Base-by-base conservation (phyloP, 2,113 vertebrate genomes). In the Alouatta palliata region DNA sequence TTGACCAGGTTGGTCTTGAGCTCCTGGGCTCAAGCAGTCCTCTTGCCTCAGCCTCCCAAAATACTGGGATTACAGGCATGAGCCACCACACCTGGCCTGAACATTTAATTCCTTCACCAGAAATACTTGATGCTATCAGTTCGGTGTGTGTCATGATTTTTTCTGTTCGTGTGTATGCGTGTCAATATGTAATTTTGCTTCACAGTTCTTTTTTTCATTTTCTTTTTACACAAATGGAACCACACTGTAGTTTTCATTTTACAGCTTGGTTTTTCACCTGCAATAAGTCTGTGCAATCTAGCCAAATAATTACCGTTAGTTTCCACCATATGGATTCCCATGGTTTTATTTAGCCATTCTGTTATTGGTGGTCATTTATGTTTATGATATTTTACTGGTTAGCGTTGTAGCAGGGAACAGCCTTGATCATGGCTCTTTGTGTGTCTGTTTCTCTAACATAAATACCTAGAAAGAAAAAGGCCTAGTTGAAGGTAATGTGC, bases 231-330 rank as follows among this genome's bases (percentile, higher is more conserved):
- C 77, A 91, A 79, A 75, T 49, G 71, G 83, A 86, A 76, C 79
- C 89, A 52, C 75, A 80, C 56, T 68, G 13, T 56, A 81, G 87
- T 95, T 96, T 95, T 95, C 49, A 4, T 84, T 94, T 91, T 94
- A 91, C 64, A 93, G 80, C 80, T 93, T 81, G 68, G 68, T 49
- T 95, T 90, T 96, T 95, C 64, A 47, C 20, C 84, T 94, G 66
- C 3, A 47, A 35, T 79, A 68, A 61, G 80, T 49, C 88, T 95
- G 79, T 83, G 85, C 93, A 81, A 25, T 56, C 37, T 73, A 90
- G 71, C 80, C 80, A 35, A 1, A 23, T 77, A 87, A 77, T 94
- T 61, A 58, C 37, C 66, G 58, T 85, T 75, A 4, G 30, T 3
- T 54, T 43, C 58, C 27, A 37, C 85, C n/a, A 3, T 84, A 37